Conservation (phyloP, 2,888 invertebrate genomes). For the Eulithis testata region DNA sequence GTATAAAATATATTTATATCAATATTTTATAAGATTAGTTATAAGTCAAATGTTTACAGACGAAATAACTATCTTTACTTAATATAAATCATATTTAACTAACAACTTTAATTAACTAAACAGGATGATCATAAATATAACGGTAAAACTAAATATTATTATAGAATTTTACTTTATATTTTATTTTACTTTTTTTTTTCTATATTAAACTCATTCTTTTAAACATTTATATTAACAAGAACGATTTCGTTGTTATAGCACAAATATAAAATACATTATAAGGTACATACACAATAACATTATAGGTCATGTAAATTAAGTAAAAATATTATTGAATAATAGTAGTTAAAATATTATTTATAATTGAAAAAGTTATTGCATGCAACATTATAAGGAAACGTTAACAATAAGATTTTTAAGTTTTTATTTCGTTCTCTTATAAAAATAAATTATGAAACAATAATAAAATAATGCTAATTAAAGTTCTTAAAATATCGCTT, state of each 20-base stretch:
- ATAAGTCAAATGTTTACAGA: constrained; percentile 53
- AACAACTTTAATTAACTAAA: constrained; percentile 8
- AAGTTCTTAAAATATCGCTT: constrained; percentile 45
- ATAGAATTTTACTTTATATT: too few species aligned
- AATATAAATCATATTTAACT: constrained; percentile 19
- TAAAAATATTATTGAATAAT: not conserved
- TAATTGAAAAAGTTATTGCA: not conserved
- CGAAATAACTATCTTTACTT: constrained; percentile 45
- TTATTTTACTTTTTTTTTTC: too few species aligned
- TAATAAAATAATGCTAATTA: constrained; percentile 32
- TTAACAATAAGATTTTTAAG: not conserved
- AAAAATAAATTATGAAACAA: too few species aligned
- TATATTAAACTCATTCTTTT: not conserved
- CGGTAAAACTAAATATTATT: not conserved
- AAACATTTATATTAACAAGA: not conserved
- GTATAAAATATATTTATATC: constrained; percentile 56
- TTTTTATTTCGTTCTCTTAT: too few species aligned
- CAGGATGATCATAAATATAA: constrained; percentile 1
- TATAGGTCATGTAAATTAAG: not conserved
- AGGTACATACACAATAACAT: too few species aligned
- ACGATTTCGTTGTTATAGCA: not conserved
- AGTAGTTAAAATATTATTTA: not conserved
- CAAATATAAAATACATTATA: not conserved
- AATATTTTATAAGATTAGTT: constrained; percentile 39
- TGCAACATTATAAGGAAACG: not conserved